Evolutionary conservation across 2,113 vertebrate genomes (phyloP).

Genomic region (Psephotus haematonotus): DNA sequence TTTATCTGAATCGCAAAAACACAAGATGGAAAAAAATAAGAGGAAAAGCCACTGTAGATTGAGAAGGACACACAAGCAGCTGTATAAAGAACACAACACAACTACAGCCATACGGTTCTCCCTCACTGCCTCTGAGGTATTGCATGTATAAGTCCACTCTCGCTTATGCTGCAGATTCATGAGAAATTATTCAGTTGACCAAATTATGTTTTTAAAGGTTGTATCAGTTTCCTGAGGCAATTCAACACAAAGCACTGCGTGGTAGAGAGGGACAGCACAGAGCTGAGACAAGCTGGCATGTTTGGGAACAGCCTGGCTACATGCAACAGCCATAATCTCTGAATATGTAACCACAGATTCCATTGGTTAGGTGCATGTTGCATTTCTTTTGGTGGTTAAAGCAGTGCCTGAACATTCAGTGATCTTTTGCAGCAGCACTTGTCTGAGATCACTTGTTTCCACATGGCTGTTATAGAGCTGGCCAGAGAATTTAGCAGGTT

Average conservation of each 20-base stretch:
- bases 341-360: background rate
- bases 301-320: background rate
- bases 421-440: background rate
- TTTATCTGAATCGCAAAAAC: background rate
- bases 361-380: fast-evolving
- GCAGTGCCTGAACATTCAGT: background rate
- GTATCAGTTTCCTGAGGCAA: background rate
- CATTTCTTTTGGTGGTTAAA: background rate
- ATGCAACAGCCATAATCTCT: background rate
- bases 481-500: background rate
- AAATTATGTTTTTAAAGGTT: background rate
- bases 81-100: background rate
- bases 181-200: background rate
- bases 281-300: background rate
- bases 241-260: background rate
- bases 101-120: background rate
- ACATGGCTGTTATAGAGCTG: background rate
- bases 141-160: background rate
- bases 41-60: background rate
- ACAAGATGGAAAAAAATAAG: background rate
- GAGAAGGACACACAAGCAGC: background rate
- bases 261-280: background rate
- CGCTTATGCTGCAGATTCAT: background rate
- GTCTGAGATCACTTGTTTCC: background rate
- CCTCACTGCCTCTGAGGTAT: background rate